Base-by-base conservation (phyloP, 2,113 vertebrate species). In the Triplophysa siluroides region DNA sequence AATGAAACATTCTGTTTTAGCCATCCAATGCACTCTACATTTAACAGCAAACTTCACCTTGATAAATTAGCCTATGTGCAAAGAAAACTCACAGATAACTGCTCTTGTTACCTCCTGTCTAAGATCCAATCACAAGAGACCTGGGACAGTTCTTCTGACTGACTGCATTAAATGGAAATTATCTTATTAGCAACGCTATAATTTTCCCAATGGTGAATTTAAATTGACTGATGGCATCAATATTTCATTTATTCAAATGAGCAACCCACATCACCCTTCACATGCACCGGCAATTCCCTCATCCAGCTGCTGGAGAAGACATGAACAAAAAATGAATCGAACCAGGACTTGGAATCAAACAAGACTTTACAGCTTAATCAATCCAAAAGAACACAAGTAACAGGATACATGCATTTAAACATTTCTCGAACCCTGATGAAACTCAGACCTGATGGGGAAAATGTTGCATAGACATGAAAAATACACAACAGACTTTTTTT, bases 161-260 rank as follows among this genome's bases (percentile, higher is more conserved):
- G 87, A 83, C 84, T 80, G 86, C 89, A 90, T 89, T 89, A 88
- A 90, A 92, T 93, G 93, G 92, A 92, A 90, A 92, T 93, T 81
- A 86, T 82, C 85, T 88, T 91, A 92, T 91, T 92, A 92, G 88
- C 87, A 87, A 84, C 81, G 88, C 89, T 88, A 45, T 90, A 89
- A 88, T 78, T 81, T 85, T 89, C 76, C 87, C 75, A 80, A 60
- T 75, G 85, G 29, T 89, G 91, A 89, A 90, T 87, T 83, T 88
- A 90, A 94, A 93, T 92, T 89, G 86, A 91, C 87, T 43, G 74
- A 41, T 85, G 87, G 63, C 78, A 88, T 88, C 90, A 92, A 92
- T 83, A 90, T 84, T 87, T 91, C 78, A 79, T 84, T 86, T 87
- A 85, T 83, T 81, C 77, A 89, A 86, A 83, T 88, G 84, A 84